Conservation (phyloP, 2,797 vertebrate species). For the Brachyrhaphis roseni region DNA sequence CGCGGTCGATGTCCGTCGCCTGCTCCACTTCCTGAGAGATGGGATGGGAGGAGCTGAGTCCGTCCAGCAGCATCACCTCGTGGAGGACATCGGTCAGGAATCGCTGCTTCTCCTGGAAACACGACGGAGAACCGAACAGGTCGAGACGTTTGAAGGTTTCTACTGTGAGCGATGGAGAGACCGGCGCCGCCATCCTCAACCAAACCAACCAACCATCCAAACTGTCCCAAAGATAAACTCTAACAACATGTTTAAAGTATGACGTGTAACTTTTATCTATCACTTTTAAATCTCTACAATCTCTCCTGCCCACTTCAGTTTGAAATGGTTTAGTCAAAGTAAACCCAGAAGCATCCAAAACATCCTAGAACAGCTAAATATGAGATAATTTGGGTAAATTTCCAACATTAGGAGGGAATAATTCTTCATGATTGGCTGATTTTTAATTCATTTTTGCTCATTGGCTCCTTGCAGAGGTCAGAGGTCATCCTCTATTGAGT, state of each 20-base stretch:
- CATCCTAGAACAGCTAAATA: not conserved
- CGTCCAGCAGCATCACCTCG: slow-evolving; percentile 96
- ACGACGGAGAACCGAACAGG: not conserved
- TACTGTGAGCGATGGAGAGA: not conserved
- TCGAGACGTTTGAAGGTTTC: not conserved
- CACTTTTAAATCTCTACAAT: not conserved
- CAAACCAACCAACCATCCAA: not conserved
- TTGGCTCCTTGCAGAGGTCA: not conserved
- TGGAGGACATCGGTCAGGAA: slow-evolving; percentile 97
- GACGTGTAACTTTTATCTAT: not conserved
- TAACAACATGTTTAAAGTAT: too few species aligned
- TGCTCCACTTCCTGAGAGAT: slow-evolving; percentile 95
- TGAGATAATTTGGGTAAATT: not conserved
- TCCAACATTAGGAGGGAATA: not conserved
- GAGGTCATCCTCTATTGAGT: not conserved
- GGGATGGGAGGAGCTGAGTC: slow-evolving; percentile 92
- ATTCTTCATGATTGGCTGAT: not conserved
- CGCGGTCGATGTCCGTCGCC: slow-evolving; percentile 93
- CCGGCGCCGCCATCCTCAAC: not conserved
- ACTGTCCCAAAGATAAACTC: not conserved
- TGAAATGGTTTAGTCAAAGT: not conserved
- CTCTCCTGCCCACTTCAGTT: not conserved
- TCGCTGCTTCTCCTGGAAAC: slow-evolving; percentile 92
- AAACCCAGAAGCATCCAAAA: not conserved
- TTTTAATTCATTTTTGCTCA: not conserved